phyloP scores from a whole-genome alignment of 2,113 vertebrate species.

The Zootoca vivipara region DNA sequence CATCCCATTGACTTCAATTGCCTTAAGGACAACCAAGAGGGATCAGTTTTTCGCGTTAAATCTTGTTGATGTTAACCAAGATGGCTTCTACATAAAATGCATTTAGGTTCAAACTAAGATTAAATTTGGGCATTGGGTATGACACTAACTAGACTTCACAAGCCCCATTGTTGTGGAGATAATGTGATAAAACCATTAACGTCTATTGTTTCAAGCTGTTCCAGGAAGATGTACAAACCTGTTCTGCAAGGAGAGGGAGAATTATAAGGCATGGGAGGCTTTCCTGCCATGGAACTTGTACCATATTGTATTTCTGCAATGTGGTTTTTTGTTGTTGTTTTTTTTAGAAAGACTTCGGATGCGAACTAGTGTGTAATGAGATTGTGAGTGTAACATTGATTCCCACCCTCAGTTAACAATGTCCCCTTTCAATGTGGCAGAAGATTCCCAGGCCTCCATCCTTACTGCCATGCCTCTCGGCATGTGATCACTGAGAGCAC shows the following conservation, averaged over 20 bases:
- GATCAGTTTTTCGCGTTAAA: not conserved
- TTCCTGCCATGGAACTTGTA: not conserved
- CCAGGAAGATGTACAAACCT: not conserved
- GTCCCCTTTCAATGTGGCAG: conserved; percentile 17
- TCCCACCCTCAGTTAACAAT: conserved; percentile 42
- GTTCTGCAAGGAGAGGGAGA: not conserved
- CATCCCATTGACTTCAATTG: not conserved
- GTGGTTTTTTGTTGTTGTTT: not conserved
- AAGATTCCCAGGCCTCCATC: conserved; percentile 46
- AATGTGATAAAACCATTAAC: not conserved
- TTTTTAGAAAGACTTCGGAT: conserved; percentile 35
- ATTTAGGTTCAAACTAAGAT: not conserved
- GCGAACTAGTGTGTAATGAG: conserved; percentile 7
- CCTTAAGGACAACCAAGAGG: not conserved
- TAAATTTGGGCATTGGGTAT: not conserved
- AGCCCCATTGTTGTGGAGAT: not conserved
- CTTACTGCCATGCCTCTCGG: conserved; percentile 9
- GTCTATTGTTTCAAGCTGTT: conserved; percentile 11
- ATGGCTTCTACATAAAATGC: not conserved
- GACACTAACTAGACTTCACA: not conserved
- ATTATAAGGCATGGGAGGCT: too few species aligned
- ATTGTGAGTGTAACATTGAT: not conserved
- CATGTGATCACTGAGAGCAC: conserved; percentile 1
- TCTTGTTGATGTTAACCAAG: not conserved
- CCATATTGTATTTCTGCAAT: not conserved